These are phyloP conservation scores for Heloderma charlesbogerti DNA, from an alignment of 2,113 vertebrate species.

Conservation along the genomic window DNA sequence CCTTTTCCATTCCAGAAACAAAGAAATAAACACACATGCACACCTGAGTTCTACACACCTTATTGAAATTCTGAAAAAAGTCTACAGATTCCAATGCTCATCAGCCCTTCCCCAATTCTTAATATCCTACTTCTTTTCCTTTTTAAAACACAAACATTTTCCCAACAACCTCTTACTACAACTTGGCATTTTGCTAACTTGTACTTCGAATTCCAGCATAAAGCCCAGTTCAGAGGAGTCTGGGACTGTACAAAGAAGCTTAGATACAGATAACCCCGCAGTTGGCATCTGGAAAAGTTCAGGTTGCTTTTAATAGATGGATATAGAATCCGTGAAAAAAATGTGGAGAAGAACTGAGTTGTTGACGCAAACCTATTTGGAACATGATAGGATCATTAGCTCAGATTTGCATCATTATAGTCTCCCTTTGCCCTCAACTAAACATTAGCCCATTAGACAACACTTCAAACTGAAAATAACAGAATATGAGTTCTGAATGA, in stretches of 20 bases:
- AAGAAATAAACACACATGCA: background rate
- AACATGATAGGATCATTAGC: background rate
- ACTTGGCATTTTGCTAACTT: background rate
- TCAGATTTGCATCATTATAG: background rate
- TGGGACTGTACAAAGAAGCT: background rate
- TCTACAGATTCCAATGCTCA: background rate
- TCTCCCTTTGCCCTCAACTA: background rate
- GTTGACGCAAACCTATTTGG: accelerated
- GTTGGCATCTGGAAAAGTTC: background rate
- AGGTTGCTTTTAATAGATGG: background rate
- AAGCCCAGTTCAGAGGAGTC: background rate
- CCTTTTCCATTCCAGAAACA: background rate
- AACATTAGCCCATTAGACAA: background rate
- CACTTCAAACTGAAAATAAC: background rate
- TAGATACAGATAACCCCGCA: background rate
- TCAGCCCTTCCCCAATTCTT: background rate
- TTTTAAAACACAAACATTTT: background rate
- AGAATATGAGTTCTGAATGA: accelerated
- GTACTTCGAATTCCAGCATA: background rate
- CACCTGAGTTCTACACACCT: background rate
- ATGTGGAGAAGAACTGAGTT: background rate
- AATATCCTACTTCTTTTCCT: background rate
- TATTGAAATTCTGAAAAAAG: background rate
- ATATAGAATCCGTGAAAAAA: background rate
- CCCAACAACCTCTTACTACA: background rate